phyloP scores from a whole-genome alignment of 2,888 invertebrate genomes.

The Drosophila crucigera region DNA sequence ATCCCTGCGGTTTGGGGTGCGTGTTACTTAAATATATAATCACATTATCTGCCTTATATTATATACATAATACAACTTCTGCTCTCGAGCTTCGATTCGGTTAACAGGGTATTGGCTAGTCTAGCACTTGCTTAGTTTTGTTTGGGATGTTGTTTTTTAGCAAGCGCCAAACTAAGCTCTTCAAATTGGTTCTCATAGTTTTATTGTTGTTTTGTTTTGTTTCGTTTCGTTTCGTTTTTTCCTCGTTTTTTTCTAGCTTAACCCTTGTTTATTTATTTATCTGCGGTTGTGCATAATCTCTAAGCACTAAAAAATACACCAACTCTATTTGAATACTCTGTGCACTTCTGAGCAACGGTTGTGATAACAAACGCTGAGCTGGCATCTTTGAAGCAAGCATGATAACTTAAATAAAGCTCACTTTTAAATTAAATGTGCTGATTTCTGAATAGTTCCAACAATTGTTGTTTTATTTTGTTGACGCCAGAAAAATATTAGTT shows the following conservation, averaged over 20 bases:
- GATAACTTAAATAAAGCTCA: no score
- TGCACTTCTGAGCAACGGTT: neutral
- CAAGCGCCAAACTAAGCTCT: conserved; percentile 12
- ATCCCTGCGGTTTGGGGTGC: neutral
- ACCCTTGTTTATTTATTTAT: conserved; percentile 47
- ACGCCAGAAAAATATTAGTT: no score
- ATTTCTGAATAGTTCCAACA: neutral
- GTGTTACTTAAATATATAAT: neutral
- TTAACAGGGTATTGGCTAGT: neutral
- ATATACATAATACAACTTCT: neutral
- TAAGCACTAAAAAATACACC: conserved; percentile 17
- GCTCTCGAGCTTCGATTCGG: no score
- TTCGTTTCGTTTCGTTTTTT: neutral
- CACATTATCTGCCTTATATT: neutral
- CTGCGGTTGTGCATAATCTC: conserved; percentile 41
- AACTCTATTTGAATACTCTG: conserved; percentile 2
- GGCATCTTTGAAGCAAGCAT: no score
- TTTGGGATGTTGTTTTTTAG: neutral
- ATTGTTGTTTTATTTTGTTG: no score
- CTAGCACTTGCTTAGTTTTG: neutral
- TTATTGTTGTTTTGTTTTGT: neutral
- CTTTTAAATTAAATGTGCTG: neutral
- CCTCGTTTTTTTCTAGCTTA: neutral
- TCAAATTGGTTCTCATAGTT: conserved; percentile 32
- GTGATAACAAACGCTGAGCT: neutral